Evolutionary conservation across 2,113 vertebrate genomes (phyloP).

Genomic region (Emydocephalus ijimae): DNA sequence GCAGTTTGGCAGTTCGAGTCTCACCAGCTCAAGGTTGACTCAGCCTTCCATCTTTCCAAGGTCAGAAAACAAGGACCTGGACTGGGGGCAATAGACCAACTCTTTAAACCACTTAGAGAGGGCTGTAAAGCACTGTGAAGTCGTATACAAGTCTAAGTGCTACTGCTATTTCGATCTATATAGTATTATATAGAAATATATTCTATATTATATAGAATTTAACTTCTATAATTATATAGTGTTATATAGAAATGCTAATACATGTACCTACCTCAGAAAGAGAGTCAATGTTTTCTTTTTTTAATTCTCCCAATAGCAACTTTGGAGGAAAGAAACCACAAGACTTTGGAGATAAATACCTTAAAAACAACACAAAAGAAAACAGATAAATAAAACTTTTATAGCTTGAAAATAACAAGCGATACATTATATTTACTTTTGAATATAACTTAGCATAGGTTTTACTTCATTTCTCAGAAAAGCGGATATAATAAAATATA

Average conservation of each 20-base stretch:
- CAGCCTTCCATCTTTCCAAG: too few relatives aligned
- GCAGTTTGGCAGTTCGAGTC: too few relatives aligned
- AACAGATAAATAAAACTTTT: background rate
- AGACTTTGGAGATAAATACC: slow-evolving; percentile 71
- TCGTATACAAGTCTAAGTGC: too few relatives aligned
- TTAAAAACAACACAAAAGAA: slow-evolving; percentile 35
- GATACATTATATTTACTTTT: background rate
- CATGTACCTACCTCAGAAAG: slow-evolving; percentile 52
- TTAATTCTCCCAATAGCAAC: slow-evolving; percentile 9
- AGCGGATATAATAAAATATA: background rate
- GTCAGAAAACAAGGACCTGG: too few relatives aligned
- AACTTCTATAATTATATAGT: background rate
- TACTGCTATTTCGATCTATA: too few relatives aligned
- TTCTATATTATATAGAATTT: too few relatives aligned
- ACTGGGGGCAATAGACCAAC: too few relatives aligned
- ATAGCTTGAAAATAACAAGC: background rate
- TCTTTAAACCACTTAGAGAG: too few relatives aligned
- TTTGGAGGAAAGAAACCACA: background rate
- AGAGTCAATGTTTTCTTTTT: slow-evolving; percentile 18
- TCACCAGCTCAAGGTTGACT: too few relatives aligned
- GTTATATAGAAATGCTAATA: background rate
- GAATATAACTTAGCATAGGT: background rate
- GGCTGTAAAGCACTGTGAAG: too few relatives aligned
- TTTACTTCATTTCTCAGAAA: background rate
- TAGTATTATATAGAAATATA: too few relatives aligned